Evolutionary conservation across 2,888 invertebrate genomes (phyloP), one percentile per base, ranked within the genome.

Genomic region (Cyaniris semiargus): DNA sequence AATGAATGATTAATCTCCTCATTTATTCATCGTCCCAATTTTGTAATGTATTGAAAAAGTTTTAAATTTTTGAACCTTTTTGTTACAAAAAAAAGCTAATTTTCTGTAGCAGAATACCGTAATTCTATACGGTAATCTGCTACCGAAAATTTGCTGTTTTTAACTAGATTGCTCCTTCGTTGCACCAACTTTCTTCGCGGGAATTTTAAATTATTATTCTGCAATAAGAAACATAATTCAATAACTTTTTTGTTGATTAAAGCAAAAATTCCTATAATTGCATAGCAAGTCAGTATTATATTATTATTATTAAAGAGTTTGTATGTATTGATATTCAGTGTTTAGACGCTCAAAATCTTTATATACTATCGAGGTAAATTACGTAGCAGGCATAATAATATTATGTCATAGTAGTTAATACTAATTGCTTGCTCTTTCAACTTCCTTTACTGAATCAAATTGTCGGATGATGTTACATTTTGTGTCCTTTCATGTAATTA

Each of bases 1-100:
- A 60, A 60, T 60, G 60, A 60, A 60, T 66, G 66, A 66, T 66
- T 66, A 66, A 66, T 66, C 66, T 5, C 27, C 66, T 66, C 27
- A 66, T 66, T 60, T 66, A 66, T 13, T 21, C 27, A 31, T 66
- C 27, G 27, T 0, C 13, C 27, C 66, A 27, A 66, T 27, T 66
- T 66, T 27, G 15, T 66, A 27, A 66, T 18, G 66, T 27, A 66
- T 31, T 15, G 6, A 66, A 5, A 13, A 23, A 13, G 13, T 58
- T 58, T 58, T 8, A 2, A 58, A 58, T 58, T 58, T 15, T 60
- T 21, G 5, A 58, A 58, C n/a, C n/a, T 21, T n/a, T 58, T 58
- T 8, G 58, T 58, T 44, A 1, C 10, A 44, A 18, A 53, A 53
- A n/a, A 23, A 60, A 4, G 27, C 60, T 23, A 23, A 60, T 60